A percentile compares a stretch with the other conserved stretches of the same genome.
Evolutionary conservation across 2,113 vertebrate genomes (phyloP).

Genomic region (Xenopus borealis): DNA sequence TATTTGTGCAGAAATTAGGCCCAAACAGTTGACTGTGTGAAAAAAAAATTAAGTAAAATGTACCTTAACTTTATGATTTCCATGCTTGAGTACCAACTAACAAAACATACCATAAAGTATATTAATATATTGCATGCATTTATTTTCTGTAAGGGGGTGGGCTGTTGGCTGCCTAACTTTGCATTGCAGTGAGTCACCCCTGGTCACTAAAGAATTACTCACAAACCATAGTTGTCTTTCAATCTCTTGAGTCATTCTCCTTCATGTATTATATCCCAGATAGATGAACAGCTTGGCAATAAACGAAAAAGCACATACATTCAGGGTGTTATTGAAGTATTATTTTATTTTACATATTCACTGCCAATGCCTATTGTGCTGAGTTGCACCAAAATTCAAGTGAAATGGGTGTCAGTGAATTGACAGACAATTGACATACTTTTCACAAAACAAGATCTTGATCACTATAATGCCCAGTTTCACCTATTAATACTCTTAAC

Average conservation of each 20-base stretch:
- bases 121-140: background rate
- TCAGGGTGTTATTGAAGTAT: background rate
- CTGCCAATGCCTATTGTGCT: slow-evolving; percentile 3
- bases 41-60: too few species aligned
- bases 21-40: too few species aligned
- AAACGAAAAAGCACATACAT: background rate
- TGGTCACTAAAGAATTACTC: slow-evolving; percentile 9
- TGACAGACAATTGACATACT: too few species aligned
- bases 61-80: too few species aligned
- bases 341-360: background rate
- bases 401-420: too few species aligned
- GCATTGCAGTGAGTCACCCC: background rate
- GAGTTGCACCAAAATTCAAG: too few species aligned
- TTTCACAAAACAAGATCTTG: too few species aligned
- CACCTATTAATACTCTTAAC: too few species aligned
- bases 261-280: background rate
- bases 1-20: too few species aligned
- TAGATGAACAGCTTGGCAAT: background rate
- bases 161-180: background rate
- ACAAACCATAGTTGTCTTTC: background rate
- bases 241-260: slow-evolving; percentile 24
- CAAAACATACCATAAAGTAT: too few species aligned
- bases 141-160: background rate
- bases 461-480: too few species aligned
- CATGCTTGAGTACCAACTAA: too few species aligned